Evolutionary conservation across 2,888 invertebrate species (phyloP), one percentile per base, ranked within the genome.

Genomic region (Tenthredo notha): DNA sequence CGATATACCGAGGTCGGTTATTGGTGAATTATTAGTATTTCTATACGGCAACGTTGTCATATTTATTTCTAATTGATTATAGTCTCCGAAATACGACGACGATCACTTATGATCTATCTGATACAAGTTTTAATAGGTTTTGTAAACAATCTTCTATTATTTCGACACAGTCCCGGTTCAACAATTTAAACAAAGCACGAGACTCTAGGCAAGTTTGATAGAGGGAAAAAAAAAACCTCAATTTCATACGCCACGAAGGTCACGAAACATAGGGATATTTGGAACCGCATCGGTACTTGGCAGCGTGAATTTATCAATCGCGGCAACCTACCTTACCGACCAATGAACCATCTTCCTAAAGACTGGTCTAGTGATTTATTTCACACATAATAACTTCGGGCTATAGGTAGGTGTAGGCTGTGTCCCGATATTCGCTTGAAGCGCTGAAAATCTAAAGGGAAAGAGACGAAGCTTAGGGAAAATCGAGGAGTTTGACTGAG

Each of bases 1-100:
- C 25, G 25, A 25, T 25, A 21, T 3, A 12, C 40, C 40, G 70
- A 72, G 5, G 37, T 72, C 18, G 33, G 21, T 33, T 18, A 72
- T 72, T 18, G 70, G 70, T 21, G 25, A 74, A 40, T 74, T 74
- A 43, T 74, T 74, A 10, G 43, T 25, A 74, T 74, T 43, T 43
- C 5, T 43, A n/a, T 25, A 74, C 12, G 74, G 74, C 74, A 25
- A 43, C 29, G 74, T 74, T 74, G 74, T 74, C 74, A 74, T 74
- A 74, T 74, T 74, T 74, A 43, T 74, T 74, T 43, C 21, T 9
- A 67, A 67, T 67, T 67, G 33, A 67, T 33, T 33, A 33, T 33
- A 29, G 29, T 67, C 10, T 21, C 3, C 12, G 10, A 25, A 25
- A 25, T 7, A 21, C 61, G n/a, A 37, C 37, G 37, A 54, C n/a